Evolutionary conservation across 2,797 vertebrate species (phyloP).

Genomic region (Tokudaia tokunoshimensis): DNA sequence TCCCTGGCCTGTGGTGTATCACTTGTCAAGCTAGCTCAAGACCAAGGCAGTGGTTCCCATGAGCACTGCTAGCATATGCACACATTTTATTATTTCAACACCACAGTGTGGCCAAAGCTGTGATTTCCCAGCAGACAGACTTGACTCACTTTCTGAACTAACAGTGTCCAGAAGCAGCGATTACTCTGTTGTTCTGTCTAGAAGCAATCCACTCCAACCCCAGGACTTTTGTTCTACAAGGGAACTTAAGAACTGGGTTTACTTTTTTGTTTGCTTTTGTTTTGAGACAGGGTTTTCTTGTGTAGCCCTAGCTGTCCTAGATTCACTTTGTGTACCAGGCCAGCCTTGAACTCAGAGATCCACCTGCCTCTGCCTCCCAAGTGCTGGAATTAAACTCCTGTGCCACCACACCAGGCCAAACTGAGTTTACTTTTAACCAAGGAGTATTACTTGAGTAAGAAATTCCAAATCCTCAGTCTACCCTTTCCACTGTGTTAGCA

Average conservation of each 20-base stretch:
- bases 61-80: conserved; percentile 46
- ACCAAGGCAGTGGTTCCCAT: conserved; percentile 55
- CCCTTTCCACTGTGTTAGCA: conserved; percentile 58
- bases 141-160: conserved; percentile 78
- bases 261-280: too few species aligned
- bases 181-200: conserved; percentile 69
- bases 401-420: background rate
- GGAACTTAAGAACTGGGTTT: conserved; percentile 51
- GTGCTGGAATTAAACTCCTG: background rate
- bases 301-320: background rate
- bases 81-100: conserved; percentile 51
- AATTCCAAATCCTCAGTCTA: conserved; percentile 56
- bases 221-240: conserved; percentile 66
- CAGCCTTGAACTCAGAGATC: background rate
- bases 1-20: conserved; percentile 27
- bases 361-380: background rate
- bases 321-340: background rate
- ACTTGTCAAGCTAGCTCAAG: conserved; percentile 65
- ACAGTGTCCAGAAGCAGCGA: conserved; percentile 74
- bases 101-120: background rate
- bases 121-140: conserved; percentile 70
- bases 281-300: background rate
- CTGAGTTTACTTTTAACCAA: conserved; percentile 62
- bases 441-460: conserved; percentile 34
- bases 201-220: conserved; percentile 64